Evolutionary conservation across 2,888 invertebrate species (phyloP).

Genomic region (Pharmacophagus antenor): DNA sequence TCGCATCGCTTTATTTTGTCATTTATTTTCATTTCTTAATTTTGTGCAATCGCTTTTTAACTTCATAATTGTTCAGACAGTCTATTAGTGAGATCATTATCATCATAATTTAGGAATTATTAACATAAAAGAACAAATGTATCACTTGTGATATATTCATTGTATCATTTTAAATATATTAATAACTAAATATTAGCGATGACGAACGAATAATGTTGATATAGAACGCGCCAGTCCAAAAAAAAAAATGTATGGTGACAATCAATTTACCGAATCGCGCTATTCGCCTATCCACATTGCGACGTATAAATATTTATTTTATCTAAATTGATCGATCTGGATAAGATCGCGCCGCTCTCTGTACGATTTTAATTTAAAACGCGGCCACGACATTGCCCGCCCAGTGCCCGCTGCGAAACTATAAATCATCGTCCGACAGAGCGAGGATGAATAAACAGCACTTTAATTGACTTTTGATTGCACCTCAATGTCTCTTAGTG

Average conservation of each 20-base stretch:
- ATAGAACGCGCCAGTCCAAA: slow-evolving; percentile 53
- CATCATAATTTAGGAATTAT: too few relatives aligned
- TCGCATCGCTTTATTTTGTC: too few relatives aligned
- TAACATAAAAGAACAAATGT: too few relatives aligned
- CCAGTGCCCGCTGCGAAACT: slow-evolving; percentile 75
- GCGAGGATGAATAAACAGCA: slow-evolving; percentile 71
- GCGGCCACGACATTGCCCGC: slow-evolving; percentile 69
- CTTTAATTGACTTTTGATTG: slow-evolving; percentile 78
- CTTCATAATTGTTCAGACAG: too few relatives aligned
- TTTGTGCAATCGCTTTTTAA: too few relatives aligned
- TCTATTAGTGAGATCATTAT: too few relatives aligned
- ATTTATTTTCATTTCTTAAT: too few relatives aligned
- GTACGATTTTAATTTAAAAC: slow-evolving; percentile 77
- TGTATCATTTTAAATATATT: slow-evolving; percentile 20
- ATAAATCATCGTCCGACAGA: slow-evolving; percentile 71
- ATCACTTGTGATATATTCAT: slow-evolving; percentile 23
- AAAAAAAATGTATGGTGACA: slow-evolving; percentile 66
- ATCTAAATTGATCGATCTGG: slow-evolving; percentile 79
- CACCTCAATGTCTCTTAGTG: slow-evolving; percentile 63
- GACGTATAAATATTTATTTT: slow-evolving; percentile 81
- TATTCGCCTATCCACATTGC: slow-evolving; percentile 74
- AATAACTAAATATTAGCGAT: slow-evolving; percentile 52
- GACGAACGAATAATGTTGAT: too few relatives aligned
- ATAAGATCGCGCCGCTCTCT: slow-evolving; percentile 74
- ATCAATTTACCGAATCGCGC: slow-evolving; percentile 77